Evolutionary conservation across 64 coral and sea anemone genomes (phyloP).

Genomic region (Anthopleura sola): DNA sequence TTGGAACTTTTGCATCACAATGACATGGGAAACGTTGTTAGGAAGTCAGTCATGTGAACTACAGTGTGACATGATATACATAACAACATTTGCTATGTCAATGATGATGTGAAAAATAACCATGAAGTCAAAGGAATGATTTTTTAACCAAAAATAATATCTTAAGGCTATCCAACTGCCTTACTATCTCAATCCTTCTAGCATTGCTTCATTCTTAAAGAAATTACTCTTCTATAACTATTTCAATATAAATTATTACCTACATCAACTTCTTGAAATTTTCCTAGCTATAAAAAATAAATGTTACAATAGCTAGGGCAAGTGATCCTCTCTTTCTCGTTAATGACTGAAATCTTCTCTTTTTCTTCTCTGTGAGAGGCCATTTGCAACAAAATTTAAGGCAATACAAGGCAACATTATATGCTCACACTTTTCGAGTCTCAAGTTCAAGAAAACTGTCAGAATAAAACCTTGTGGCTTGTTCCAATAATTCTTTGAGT

Average conservation of each 20-base stretch:
- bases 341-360: not conserved
- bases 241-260: conserved; percentile 16
- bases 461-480: conserved; percentile 18
- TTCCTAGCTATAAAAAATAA: conserved; percentile 17
- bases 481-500: conserved; percentile 21
- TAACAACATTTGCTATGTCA: not conserved
- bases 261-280: conserved; percentile 5
- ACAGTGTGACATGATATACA: not conserved
- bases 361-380: not conserved
- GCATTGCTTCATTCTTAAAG: not conserved
- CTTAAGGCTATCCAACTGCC: not conserved
- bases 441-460: conserved; percentile 16
- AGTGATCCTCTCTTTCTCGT: not conserved
- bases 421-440: conserved; percentile 29
- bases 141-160: conserved; percentile 30
- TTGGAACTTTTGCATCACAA: not conserved
- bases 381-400: conserved; percentile 24
- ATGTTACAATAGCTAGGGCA: conserved; percentile 4
- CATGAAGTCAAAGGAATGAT: not conserved
- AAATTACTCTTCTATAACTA: not conserved
- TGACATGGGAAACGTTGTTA: not conserved
- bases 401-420: conserved; percentile 4
- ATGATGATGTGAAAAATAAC: not conserved
- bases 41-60: not conserved
- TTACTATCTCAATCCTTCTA: not conserved